Evolutionary conservation across 2,113 vertebrate genomes (phyloP), one percentile per base, ranked within the genome.

Genomic region (Trinectes maculatus): DNA sequence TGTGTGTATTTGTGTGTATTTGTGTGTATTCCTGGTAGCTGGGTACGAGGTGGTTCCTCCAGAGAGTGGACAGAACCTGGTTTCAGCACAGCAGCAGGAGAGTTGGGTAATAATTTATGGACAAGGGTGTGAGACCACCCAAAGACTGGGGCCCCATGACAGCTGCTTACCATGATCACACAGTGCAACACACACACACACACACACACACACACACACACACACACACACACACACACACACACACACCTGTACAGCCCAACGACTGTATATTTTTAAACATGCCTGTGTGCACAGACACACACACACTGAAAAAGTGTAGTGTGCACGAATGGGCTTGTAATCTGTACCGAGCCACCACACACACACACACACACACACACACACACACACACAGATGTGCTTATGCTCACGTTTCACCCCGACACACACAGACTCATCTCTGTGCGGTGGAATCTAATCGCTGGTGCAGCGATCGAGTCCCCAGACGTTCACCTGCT

Each of bases 51-150:
- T 2, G 3, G 37, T 29, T 29, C 59, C 34, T 76, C 37, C 34
- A 44, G 44, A 26, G 48, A 33, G 24, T 29, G n/a, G 46, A 66
- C 25, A 15, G 11, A 73, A 63, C 33, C 54, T 42, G 70, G 78
- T 54, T 44, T 43, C 48, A 52, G 33, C 55, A 58, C 66, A 71
- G 33, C 66, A 34, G 70, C 36, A 63, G 67, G 53, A 43, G 52
- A 77, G 76, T 42, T 43, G 61, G 74, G 39, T 71, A 56, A 55
- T 79, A 66, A 78, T 81, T 85, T 84, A 83, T 81, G 54, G 54
- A 77, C 31, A 49, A 48, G 49, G 28, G 81, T 81, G 67, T 79
- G 51, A 57, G 90, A 90, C 89, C 89, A 90, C 91, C 89, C 91
- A 90, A 25, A 75, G 49, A 71, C 5, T 15, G 43, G 43, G 75